A percentile compares a stretch with the other conserved stretches of the same genome.
phyloP scores from a whole-genome alignment of 2,888 invertebrate genomes.

The Sinodicranocentrus sp. region DNA sequence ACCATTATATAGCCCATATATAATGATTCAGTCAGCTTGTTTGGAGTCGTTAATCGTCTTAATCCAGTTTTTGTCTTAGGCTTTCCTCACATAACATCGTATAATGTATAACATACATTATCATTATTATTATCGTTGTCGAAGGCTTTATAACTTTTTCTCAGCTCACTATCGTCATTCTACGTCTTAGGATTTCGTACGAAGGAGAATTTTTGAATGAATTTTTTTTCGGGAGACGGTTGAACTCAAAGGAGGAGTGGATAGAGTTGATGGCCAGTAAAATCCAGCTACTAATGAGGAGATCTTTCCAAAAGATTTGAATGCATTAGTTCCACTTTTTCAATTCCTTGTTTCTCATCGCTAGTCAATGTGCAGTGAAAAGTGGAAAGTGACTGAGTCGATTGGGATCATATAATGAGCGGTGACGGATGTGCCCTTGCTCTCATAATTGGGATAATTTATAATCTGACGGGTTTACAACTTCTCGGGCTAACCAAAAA shows the following conservation, averaged over 20 bases:
- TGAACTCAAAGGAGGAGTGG: constrained; percentile 43
- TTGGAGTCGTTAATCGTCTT: constrained; percentile 40
- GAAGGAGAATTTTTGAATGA: constrained; percentile 22
- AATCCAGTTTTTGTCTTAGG: constrained; percentile 41
- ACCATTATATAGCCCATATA: constrained; percentile 17
- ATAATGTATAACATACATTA: constrained; percentile 32
- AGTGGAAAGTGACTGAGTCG: constrained; percentile 31
- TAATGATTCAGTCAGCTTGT: constrained; percentile 17
- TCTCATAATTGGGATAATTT: constrained; percentile 75
- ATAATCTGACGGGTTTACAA: constrained; percentile 73
- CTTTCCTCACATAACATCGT: constrained; percentile 1
- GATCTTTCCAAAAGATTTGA: constrained; percentile 38
- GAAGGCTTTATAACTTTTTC: constrained; percentile 6
- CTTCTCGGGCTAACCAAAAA: constrained; percentile 56
- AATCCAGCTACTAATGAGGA: constrained; percentile 58
- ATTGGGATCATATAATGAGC: constrained; percentile 69
- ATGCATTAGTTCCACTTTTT: constrained; percentile 47
- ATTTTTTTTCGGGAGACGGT: constrained; percentile 16
- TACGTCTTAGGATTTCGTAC: background rate
- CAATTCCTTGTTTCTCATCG: constrained; percentile 17
- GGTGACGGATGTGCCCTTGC: constrained; percentile 73
- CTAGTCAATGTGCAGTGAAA: background rate
- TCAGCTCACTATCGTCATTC: background rate
- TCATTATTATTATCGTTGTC: constrained; percentile 21
- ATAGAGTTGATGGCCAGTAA: constrained; percentile 55